A percentile compares a stretch with the other conserved stretches of the same genome.
These are phyloP conservation scores for Oligia fasciuncula DNA, from an alignment of 2,888 invertebrate species.

Conservation along the genomic window DNA sequence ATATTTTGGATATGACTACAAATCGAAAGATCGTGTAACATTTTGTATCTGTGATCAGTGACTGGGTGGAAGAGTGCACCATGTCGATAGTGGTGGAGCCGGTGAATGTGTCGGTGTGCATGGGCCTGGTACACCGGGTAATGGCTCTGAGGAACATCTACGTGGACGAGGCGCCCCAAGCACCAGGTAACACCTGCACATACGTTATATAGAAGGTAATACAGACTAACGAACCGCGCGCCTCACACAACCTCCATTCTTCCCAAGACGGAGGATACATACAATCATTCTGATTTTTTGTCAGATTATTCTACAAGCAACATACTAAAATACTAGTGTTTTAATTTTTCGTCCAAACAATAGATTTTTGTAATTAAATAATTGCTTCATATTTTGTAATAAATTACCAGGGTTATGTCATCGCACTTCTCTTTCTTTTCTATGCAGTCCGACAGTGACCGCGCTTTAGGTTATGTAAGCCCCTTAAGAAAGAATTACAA, in stretches of 20 bases:
- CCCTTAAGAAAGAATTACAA: no score
- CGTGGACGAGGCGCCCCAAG: background rate
- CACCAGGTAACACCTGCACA: slow-evolving; percentile 5
- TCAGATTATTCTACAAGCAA: no score
- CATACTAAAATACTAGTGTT: no score
- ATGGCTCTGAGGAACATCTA: background rate
- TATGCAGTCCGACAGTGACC: no score
- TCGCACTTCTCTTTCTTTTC: no score
- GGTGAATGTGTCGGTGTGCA: background rate
- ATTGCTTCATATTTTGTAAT: no score
- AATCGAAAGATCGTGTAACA: background rate
- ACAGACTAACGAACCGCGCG: background rate
- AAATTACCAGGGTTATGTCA: no score
- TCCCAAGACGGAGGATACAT: background rate
- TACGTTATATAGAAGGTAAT: background rate
- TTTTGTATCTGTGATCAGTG: slow-evolving; percentile 9
- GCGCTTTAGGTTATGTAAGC: no score
- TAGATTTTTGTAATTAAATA: no score
- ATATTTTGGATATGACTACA: no score
- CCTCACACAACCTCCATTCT: background rate
- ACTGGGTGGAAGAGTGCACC: background rate
- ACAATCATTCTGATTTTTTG: no score
- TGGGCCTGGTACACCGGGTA: slow-evolving; percentile 7
- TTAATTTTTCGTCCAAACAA: no score
- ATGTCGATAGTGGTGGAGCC: slow-evolving; percentile 4